Evolutionary conservation across 2,113 vertebrate species (phyloP), one percentile per base, ranked within the genome.

Genomic region (Tympanuchus pallidicinctus): DNA sequence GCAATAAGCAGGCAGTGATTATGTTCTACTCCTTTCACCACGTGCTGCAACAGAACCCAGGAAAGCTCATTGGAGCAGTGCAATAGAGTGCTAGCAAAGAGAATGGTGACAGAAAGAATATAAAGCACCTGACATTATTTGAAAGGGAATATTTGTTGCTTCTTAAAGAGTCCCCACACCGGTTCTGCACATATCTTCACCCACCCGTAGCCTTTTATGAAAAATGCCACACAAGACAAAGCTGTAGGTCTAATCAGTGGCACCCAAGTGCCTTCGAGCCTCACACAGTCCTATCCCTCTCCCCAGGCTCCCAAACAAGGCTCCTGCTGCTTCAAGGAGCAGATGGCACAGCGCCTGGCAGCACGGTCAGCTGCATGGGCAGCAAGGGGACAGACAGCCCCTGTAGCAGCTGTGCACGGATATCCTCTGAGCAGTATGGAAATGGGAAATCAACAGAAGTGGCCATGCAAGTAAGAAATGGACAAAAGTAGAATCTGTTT

Each of bases 271-370:
- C 52, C 25, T 54, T 27, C 24, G 4, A 50, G 48, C 13, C 48
- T 50, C 48, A 50, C 48, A 13, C 48, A 50, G 24, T 14, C 48
- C 24, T 24, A 25, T 14, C 24, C 90, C 69, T 36, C 83, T 42
- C 3, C 0, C 4, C 56, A 88, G 57, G 85, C 79, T 80, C 54
- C 78, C 8, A 4, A 88, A 77, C 48, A 80, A 87, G 90, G 90
- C 85, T 59, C 75, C 6, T 21, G 81, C 88, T 88, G 86, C 89
- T 54, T 13, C 52, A 54, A 19, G 38, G 75, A 85, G 70, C 94
- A 95, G 94, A 95, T 88, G 96, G 94, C 71, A 59, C 6, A n/a
- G 7, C 6, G 82, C 75, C 64, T 63, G 18, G 30, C 88, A 70
- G 36, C 75, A 89, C 14, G 67, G 76, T 42, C 96, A 86, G 90